These are phyloP conservation scores for Spicauda simplicius DNA, from an alignment of 2,888 invertebrate genomes.

Conservation along the genomic window DNA sequence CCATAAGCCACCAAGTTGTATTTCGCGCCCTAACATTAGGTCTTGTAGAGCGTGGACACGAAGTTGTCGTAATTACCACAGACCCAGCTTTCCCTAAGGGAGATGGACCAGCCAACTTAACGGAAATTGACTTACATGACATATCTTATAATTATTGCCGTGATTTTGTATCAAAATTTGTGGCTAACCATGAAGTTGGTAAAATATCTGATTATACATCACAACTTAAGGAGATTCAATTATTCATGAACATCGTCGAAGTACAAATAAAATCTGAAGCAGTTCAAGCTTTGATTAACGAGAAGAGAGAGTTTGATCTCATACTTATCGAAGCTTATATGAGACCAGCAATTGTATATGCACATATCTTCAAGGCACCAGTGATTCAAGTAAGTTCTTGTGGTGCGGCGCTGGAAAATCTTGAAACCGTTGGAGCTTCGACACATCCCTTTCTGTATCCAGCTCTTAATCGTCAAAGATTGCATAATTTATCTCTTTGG, in stretches of 20 bases:
- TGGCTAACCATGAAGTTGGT: not conserved
- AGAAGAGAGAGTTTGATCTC: constrained; percentile 49
- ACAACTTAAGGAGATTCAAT: too few species aligned
- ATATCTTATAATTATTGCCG: constrained; percentile 48
- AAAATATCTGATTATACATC: too few species aligned
- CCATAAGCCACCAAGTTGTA: not conserved
- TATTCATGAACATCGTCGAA: not conserved
- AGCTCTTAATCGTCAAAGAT: not conserved
- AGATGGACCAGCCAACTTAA: constrained; percentile 48
- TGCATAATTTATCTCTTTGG: constrained; percentile 8
- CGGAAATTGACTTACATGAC: constrained; percentile 56
- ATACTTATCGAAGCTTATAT: constrained; percentile 50
- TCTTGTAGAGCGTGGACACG: constrained; percentile 47
- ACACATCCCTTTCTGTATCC: constrained; percentile 47
- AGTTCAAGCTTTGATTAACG: constrained; percentile 1
- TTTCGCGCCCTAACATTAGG: not conserved
- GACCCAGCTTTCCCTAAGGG: constrained; percentile 49
- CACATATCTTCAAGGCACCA: constrained; percentile 52
- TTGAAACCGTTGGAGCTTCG: constrained; percentile 46
- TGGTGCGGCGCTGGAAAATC: constrained; percentile 40
- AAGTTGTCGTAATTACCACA: constrained; percentile 49
- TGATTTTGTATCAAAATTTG: not conserved
- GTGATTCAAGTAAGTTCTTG: constrained; percentile 54
- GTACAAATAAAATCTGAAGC: constrained; percentile 6
- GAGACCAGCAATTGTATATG: constrained; percentile 44